Percentiles rank a stretch among this genome's conserved stretches.
Evolutionary conservation across 2,797 vertebrate species (phyloP).

Genomic region (Darevskia nairensis): DNA sequence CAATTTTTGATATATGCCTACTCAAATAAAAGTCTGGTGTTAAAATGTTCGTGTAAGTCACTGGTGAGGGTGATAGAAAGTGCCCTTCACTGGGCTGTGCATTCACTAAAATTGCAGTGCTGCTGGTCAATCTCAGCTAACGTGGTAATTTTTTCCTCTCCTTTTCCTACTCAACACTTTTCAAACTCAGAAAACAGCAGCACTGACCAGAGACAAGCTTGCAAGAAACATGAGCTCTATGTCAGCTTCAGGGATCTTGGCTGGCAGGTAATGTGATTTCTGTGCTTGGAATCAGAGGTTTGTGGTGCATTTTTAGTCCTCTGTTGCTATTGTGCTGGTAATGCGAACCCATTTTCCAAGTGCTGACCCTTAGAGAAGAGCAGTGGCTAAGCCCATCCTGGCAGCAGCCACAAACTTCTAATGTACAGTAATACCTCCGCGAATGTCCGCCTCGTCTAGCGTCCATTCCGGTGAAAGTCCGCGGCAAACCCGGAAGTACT

Average conservation of each 20-base stretch:
- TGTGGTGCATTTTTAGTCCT: neutral
- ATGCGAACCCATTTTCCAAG: neutral
- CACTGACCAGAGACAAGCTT: conserved; percentile 95
- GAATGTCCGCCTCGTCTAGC: too few species aligned
- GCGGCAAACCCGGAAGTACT: too few species aligned
- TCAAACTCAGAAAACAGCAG: conserved; percentile 91
- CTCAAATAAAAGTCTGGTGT: neutral
- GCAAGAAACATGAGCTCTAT: conserved; percentile 97
- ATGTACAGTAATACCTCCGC: neutral
- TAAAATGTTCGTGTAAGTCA: neutral
- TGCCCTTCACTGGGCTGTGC: neutral
- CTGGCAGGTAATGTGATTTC: conserved; percentile 89
- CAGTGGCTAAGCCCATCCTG: rapidly evolving
- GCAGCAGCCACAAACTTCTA: neutral
- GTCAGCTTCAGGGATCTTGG: conserved; percentile 98
- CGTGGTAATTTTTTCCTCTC: neutral
- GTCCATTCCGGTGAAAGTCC: rapidly evolving
- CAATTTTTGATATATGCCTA: too few species aligned
- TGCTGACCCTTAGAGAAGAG: neutral
- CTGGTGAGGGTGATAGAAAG: neutral
- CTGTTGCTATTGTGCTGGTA: rapidly evolving
- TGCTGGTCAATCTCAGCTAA: neutral
- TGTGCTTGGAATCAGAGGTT: rapidly evolving
- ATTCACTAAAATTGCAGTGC: neutral
- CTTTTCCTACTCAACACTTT: neutral